These are phyloP conservation scores for Phymanthus crucifer DNA, from an alignment of 92 coral and sea anemone species.

Conservation along the genomic window DNA sequence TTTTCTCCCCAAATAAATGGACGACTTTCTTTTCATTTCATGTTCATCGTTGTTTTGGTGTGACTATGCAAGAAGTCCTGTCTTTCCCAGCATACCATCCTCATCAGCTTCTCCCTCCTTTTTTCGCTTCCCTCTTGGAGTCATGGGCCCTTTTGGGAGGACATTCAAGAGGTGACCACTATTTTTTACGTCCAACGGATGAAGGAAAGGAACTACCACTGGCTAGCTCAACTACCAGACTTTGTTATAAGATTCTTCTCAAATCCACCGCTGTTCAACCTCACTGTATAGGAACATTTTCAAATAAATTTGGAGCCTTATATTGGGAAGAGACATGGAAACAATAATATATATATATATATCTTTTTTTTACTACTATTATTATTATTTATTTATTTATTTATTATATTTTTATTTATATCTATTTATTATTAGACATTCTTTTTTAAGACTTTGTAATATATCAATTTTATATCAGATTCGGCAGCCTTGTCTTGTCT, in stretches of 20 bases:
- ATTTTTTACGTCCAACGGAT: background rate
- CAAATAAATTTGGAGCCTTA: background rate
- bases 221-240: background rate
- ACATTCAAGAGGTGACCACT: too few species aligned
- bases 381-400: too few species aligned
- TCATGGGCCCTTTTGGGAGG: conserved; percentile 5
- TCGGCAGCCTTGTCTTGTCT: too few species aligned
- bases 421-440: too few species aligned
- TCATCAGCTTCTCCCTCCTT: background rate
- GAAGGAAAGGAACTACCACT: background rate
- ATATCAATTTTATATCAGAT: too few species aligned
- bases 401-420: too few species aligned
- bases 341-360: background rate
- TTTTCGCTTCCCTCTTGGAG: conserved; percentile 6
- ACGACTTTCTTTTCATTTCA: background rate
- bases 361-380: too few species aligned
- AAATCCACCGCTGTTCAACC: background rate
- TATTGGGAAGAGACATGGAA: conserved; percentile 16
- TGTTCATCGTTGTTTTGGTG: background rate
- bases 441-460: too few species aligned
- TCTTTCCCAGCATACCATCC: background rate
- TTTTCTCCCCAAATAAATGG: conserved; percentile 11
- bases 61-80: background rate
- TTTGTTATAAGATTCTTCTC: background rate
- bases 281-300: conserved; percentile 16